Evolutionary conservation across 2,113 vertebrate genomes (phyloP), one percentile per base, ranked within the genome.

Genomic region (Phyllostomus discolor): DNA sequence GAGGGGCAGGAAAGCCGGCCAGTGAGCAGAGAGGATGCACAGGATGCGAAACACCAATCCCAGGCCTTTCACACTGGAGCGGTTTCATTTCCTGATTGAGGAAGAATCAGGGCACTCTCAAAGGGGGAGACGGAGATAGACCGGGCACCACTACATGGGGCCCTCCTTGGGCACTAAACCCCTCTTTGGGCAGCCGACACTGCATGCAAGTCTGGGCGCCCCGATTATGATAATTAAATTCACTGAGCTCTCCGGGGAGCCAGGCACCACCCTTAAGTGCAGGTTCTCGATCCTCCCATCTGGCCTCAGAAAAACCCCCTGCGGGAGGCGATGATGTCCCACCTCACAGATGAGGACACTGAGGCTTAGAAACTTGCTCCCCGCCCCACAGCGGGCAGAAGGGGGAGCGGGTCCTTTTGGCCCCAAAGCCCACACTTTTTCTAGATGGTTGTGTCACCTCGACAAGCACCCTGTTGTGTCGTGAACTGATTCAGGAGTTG

Each of bases 291-390:
- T 64, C 19, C 15, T 43, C n/a, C 31, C 28, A 2, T 64, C 19
- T 14, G 48, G 80, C 10, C 72, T 64, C 20, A 80, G 78, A 69
- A 38, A 33, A 46, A 0, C 26, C 38, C 17, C 28, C 52, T 5
- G 2, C 10, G 10, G 31, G 11, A 31, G 59, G 22, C 2, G 31
- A 3, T 14, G 33, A 22, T 2, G 0, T 35, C 54, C 66, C 54
- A 66, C n/a, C 26, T 50, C 43, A n/a, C 54, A 75, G 80, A n/a
- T 26, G 50, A 69, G 46, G 26, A 92, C 46, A 70, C 24, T 2
- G 81, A 94, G 48, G 12, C n/a, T 28, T 11, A 24, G 76, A 75
- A 66, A n/a, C 46, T 33, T 24, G 6, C 15, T 35, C 33, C 79
- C 85, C 20, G 8, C 19, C 52, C 43, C 50, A 11, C 50, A 69